Base-by-base conservation (phyloP, 2,797 vertebrate genomes). In the Okamejei kenojei region DNA sequence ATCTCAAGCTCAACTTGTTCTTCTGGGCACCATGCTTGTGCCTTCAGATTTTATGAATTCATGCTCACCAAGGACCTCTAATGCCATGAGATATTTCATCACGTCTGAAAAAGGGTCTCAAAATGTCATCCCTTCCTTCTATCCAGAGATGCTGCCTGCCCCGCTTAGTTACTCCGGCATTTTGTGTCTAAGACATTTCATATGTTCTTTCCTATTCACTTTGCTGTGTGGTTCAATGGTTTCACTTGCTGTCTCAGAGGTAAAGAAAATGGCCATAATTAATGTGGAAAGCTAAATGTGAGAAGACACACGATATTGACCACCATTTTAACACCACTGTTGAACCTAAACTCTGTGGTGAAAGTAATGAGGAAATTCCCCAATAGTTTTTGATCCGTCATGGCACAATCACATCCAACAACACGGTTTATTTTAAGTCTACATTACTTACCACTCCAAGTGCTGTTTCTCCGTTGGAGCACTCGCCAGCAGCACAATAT, bases 401-500 rank as follows among this genome's bases (percentile, higher is more conserved):
- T 65, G n/a, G 32, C 19, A 45, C 15, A 15, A 88, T 68, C 7
- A 68, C 21, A 88, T 7, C 84, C 84, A 35, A 15, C 58, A 61
- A 45, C 11, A 81, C 38, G 93, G 95, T 90, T 94, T 94, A 95
- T 96, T 95, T 95, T 94, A 94, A 94, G 93, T 93, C 93, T 74
- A 93, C 93, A 71, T 58, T 96, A 98, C 98, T 98, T 95, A 97
- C 97, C 98, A 98, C 95, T 98, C 96, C 82, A 97, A 96, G 94
- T 97, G 97, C 95, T 98, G 97, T 95, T 97, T 97, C 96, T 98
- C 97, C 94, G 97, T 97, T 93, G 97, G 96, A 93, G 97, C 97
- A 1, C 97, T 97, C 95, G 97, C 97, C 95, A 97, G 96, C 96
- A 98, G 97, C 96, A 98, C 96, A 97, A 98, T 96, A 96, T 97